Conservation (phyloP, 2,113 vertebrate genomes). For the Sitta europaea region DNA sequence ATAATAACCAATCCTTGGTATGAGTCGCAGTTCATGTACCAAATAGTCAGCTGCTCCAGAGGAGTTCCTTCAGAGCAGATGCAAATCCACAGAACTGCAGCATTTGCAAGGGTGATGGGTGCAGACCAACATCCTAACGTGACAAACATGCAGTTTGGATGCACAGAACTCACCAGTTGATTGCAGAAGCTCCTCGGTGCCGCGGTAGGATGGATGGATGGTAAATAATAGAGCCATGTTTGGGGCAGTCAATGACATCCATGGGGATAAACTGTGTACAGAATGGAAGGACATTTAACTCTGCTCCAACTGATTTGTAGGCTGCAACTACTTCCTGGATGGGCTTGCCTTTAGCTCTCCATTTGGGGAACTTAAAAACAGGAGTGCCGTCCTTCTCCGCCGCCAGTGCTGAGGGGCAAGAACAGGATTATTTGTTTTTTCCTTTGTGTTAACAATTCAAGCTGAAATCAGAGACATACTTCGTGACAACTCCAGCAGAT, state of each 20-base stretch:
- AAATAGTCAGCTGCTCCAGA: slow-evolving; percentile 19
- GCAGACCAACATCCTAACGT: neutral
- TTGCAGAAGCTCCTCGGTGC: slow-evolving; percentile 95
- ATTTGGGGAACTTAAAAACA: slow-evolving; percentile 93
- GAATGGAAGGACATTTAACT: slow-evolving; percentile 98
- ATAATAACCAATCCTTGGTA: neutral
- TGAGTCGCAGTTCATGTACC: neutral
- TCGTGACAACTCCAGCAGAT: neutral
- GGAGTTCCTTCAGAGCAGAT: neutral
- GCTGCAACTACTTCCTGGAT: slow-evolving; percentile 86
- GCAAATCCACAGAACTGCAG: neutral
- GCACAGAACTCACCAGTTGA: slow-evolving; percentile 87
- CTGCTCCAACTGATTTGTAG: slow-evolving; percentile 88
- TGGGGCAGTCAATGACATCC: slow-evolving; percentile 88
- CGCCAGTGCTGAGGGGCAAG: slow-evolving; percentile 78
- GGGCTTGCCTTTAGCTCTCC: slow-evolving; percentile 90
- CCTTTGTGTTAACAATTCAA: neutral
- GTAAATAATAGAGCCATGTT: slow-evolving; percentile 94
- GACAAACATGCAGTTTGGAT: accelerated
- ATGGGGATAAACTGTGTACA: slow-evolving; percentile 98
- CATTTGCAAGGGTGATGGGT: neutral
- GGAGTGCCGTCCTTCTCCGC: slow-evolving; percentile 94
- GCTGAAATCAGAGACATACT: neutral
- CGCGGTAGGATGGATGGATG: slow-evolving; percentile 94
- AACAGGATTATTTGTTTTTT: neutral